Conservation (phyloP, 2,113 vertebrate species). For the Tautogolabrus adspersus region DNA sequence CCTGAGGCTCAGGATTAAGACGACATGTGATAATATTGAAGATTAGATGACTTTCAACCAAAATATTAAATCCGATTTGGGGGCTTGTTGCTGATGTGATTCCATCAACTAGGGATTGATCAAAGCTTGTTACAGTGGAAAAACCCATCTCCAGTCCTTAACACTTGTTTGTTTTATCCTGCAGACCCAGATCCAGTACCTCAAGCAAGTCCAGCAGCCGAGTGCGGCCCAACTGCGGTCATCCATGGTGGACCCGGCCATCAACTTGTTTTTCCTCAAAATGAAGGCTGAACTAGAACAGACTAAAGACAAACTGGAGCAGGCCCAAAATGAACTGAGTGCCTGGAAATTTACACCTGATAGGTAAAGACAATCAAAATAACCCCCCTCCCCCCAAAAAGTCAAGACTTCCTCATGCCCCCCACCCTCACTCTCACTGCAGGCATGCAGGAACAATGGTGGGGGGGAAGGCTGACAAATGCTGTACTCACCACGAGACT, state of each 20-base stretch:
- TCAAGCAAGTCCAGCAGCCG: conserved; percentile 99
- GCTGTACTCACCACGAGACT: conserved; percentile 97
- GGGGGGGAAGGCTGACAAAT: conserved; percentile 94
- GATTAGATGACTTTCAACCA: neutral
- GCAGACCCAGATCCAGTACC: conserved; percentile 99
- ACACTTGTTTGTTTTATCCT: conserved; percentile 77
- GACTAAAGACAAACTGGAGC: conserved; percentile 99
- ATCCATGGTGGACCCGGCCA: conserved; percentile 98
- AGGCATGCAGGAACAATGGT: conserved; percentile 94
- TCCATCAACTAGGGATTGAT: neutral
- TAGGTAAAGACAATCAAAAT: conserved; percentile 99
- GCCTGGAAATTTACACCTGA: conserved; percentile 99
- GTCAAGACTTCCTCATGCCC: conserved; percentile 99
- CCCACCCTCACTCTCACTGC: conserved; percentile 97
- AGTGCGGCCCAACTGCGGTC: conserved; percentile 98
- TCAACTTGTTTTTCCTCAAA: conserved; percentile 99
- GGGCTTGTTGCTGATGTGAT: neutral
- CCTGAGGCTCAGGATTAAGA: neutral
- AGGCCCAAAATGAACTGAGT: conserved; percentile 99
- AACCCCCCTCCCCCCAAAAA: conserved; percentile 90
- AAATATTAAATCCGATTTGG: neutral
- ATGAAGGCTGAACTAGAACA: conserved; percentile 99
- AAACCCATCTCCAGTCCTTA: conserved; percentile 27
- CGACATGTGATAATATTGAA: neutral
- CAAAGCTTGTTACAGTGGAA: neutral